Base-by-base conservation (phyloP, 2,797 vertebrate species). In the Pagetopsis macropterus region DNA sequence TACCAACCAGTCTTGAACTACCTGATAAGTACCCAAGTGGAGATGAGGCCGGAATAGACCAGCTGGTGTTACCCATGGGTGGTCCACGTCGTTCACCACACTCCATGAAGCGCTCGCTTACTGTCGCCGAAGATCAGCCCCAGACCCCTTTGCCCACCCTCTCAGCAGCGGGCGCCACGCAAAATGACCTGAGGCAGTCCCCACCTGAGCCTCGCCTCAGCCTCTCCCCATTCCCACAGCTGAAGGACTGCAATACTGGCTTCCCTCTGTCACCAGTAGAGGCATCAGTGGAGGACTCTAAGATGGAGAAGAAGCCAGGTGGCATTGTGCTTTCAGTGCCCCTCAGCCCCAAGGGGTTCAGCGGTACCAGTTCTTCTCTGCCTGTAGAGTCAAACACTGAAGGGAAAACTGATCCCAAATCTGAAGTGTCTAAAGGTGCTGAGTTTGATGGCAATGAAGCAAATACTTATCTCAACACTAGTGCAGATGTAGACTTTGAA, bases 11-110 rank as follows among this genome's bases (percentile, higher is more conserved):
- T 82, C 91, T 96, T 13, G 90, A 96, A 91, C 94, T 97, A 63
- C 93, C 95, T 0, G 97, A 97, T 80, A 97, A 96, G 84, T 98
- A 98, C 81, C 97, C 97, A 2, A 94, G 94, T 44, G 94, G 90
- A 9, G 89, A 91, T 10, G 86, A 75, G 46, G 91, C 86, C 27
- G 90, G 77, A 1, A 45, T 76, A 23, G 90, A 84, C 51, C 84
- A 90, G 65, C 72, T 91, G 45, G 71, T 75, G 1, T 94, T 94
- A 4, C 88, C 95, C 3, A 48, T 71, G 1, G 90, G 86, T 54
- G 92, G 65, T 12, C 92, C 90, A 5, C 89, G 84, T 46, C 93
- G 89, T 75, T 89, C 84, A 44, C 93, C 73, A 4, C 76, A 61
- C 79, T 83, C 62, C 75, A 95, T 99, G 87, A 96, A 95, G 71